A percentile compares a stretch with the other conserved stretches of the same genome.
phyloP scores from a whole-genome alignment of 2,888 invertebrate genomes.

The Caenorhabditis sp. region DNA sequence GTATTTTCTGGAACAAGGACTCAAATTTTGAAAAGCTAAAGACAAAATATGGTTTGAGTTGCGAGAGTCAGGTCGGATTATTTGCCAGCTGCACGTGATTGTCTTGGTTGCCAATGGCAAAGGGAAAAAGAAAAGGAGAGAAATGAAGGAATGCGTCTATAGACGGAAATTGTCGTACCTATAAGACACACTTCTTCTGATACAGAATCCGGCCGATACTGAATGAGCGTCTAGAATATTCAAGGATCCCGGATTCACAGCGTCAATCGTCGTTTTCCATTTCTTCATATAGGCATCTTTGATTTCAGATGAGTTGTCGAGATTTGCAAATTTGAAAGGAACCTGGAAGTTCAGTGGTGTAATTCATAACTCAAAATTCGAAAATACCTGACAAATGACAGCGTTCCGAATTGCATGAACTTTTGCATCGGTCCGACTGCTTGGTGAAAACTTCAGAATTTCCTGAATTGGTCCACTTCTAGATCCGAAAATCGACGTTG shows the following conservation, averaged over 20 bases:
- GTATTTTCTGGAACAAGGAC: slow-evolving; percentile 70
- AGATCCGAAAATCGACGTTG: slow-evolving; percentile 47
- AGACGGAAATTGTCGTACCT: slow-evolving; percentile 58
- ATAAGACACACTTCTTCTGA: slow-evolving; percentile 73
- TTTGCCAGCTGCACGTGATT: too few relatives aligned
- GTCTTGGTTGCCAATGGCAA: slow-evolving; percentile 21
- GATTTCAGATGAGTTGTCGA: slow-evolving; percentile 50
- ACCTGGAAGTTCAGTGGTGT: slow-evolving; percentile 23
- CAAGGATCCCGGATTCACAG: slow-evolving; percentile 50
- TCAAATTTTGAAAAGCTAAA: too few relatives aligned
- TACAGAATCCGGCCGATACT: slow-evolving; percentile 78
- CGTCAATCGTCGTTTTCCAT: slow-evolving; percentile 48
- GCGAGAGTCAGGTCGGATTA: too few relatives aligned
- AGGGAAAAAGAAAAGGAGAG: background rate
- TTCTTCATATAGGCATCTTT: slow-evolving; percentile 50
- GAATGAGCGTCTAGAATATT: slow-evolving; percentile 71
- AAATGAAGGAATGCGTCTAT: slow-evolving; percentile 3
- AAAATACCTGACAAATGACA: slow-evolving; percentile 68
- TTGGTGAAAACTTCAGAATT: slow-evolving; percentile 56
- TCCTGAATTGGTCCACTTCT: slow-evolving; percentile 2
- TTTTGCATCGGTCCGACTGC: slow-evolving; percentile 73
- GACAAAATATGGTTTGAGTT: too few relatives aligned
- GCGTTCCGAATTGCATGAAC: slow-evolving; percentile 76
- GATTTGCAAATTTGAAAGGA: slow-evolving; percentile 53
- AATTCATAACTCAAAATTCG: too few relatives aligned